Percentiles rank a stretch among this genome's conserved stretches.
These are phyloP conservation scores for Daboia siamensis DNA, from an alignment of 2,113 vertebrate species.

Conservation along the genomic window DNA sequence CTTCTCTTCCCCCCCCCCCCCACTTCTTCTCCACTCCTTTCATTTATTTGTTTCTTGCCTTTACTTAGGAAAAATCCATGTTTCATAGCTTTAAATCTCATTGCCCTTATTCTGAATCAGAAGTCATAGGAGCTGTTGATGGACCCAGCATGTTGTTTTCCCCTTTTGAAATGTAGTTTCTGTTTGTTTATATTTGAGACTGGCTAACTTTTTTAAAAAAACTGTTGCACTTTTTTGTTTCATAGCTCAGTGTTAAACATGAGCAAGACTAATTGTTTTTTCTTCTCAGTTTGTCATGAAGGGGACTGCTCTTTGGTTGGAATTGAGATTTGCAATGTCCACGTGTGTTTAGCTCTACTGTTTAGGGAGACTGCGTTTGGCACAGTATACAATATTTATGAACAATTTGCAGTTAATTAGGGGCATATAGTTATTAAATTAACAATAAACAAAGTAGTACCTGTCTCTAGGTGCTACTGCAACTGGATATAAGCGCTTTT, in stretches of 20 bases:
- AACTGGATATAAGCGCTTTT: not conserved
- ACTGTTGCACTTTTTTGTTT: not conserved
- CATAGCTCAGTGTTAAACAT: not conserved
- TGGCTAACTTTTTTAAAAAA: not conserved
- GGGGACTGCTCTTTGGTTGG: not conserved
- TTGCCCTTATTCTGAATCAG: not conserved
- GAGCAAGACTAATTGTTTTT: not conserved
- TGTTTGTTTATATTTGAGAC: not conserved
- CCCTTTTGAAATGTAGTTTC: not conserved
- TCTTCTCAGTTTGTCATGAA: not conserved
- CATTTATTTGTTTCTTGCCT: not conserved
- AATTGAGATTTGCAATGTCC: not conserved
- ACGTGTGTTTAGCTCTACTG: not conserved
- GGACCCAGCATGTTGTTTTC: not conserved
- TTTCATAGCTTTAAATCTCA: not conserved
- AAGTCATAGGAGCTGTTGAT: not conserved
- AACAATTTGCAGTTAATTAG: not conserved
- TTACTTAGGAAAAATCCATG: not conserved
- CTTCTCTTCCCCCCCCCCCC: not conserved
- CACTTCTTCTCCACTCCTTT: not conserved
- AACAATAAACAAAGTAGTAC: not conserved
- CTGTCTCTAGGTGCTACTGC: not conserved
- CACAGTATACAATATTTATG: not conserved
- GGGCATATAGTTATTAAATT: not conserved
- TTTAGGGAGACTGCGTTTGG: not conserved